These are phyloP conservation scores for Clistopyga incitator DNA, from an alignment of 2,888 invertebrate species.

Conservation along the genomic window DNA sequence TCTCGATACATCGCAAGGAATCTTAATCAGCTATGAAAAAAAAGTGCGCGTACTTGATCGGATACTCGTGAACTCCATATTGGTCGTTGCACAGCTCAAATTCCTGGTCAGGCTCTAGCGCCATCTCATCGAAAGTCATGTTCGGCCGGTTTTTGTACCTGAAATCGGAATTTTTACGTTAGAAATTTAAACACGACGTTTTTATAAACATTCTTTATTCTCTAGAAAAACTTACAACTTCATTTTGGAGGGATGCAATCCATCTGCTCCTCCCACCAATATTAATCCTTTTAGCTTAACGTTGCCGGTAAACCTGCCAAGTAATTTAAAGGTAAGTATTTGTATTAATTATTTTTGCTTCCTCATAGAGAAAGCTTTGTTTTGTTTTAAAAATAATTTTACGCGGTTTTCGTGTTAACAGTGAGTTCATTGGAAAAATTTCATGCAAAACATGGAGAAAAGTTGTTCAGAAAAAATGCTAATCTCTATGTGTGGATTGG, in stretches of 20 bases:
- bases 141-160: conserved; percentile 97
- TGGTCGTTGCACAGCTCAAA: conserved; percentile 94
- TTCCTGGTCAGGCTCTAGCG: conserved; percentile 92
- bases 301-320: conserved; percentile 93
- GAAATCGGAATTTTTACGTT: conserved; percentile 12
- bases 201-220: not conserved
- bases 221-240: conserved; percentile 89
- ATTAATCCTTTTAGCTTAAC: conserved; percentile 97
- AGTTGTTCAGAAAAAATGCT: too few species aligned
- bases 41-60: conserved; percentile 90
- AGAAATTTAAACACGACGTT: not conserved
- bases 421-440: too few species aligned
- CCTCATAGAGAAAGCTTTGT: not conserved
- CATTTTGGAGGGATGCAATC: conserved; percentile 93
- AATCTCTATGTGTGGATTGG: too few species aligned
- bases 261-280: conserved; percentile 95
- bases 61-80: conserved; percentile 93
- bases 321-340: not conserved
- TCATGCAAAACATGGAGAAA: too few species aligned
- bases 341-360: not conserved
- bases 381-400: too few species aligned
- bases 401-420: too few species aligned
- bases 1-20: conserved; percentile 8
- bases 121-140: conserved; percentile 97
- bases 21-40: conserved; percentile 40